Evolutionary conservation across 1,140 invertebrate species (phyloP).

Genomic region (Monochamus saltuarius): DNA sequence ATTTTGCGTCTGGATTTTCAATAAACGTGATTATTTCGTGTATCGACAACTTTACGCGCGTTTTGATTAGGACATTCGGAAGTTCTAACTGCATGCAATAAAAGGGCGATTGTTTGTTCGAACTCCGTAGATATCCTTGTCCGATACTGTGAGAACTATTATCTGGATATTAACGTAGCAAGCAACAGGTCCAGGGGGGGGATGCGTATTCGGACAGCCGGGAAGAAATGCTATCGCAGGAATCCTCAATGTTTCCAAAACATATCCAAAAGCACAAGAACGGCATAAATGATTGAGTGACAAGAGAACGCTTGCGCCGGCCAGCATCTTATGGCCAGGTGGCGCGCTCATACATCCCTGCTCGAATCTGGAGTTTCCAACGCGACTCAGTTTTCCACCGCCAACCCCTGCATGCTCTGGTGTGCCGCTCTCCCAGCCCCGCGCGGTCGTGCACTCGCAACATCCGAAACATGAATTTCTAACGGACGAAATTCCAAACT

Average conservation of each 20-base stretch:
- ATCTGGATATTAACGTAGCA: not conserved
- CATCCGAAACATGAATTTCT: conserved; percentile 19
- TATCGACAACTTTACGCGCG: no score
- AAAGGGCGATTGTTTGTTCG: no score
- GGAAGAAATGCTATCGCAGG: not conserved
- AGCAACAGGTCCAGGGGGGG: not conserved
- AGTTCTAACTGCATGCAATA: no score
- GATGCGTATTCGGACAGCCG: not conserved
- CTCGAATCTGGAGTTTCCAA: conserved; percentile 36
- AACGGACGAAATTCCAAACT: not conserved
- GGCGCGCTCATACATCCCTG: conserved; percentile 39
- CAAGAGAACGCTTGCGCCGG: conserved; percentile 37
- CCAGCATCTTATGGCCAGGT: conserved; percentile 40
- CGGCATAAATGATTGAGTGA: conserved; percentile 14
- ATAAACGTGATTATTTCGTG: no score
- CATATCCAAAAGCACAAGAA: conserved; percentile 13
- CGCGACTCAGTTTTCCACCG: conserved; percentile 31
- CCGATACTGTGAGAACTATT: not conserved
- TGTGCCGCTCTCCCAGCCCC: conserved; percentile 18
- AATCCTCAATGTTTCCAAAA: conserved; percentile 1
- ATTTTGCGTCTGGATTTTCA: no score
- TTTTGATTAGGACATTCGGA: no score
- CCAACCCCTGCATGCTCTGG: conserved; percentile 23
- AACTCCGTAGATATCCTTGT: no score
- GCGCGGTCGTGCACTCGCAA: conserved; percentile 29